phyloP scores from a whole-genome alignment of 2,797 vertebrate genomes.

The Pelobates cultripes region DNA sequence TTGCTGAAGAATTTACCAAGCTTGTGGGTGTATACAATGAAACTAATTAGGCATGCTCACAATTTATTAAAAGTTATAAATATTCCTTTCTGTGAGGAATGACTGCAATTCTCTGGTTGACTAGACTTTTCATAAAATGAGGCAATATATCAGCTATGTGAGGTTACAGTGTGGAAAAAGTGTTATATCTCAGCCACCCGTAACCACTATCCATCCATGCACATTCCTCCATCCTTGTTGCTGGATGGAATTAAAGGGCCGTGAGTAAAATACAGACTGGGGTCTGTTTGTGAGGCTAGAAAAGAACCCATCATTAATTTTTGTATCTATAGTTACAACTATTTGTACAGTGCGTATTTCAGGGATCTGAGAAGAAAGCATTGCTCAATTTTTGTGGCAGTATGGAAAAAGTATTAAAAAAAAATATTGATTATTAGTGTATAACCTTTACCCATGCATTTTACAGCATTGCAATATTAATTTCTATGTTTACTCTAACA shows the following conservation, averaged over 20 bases:
- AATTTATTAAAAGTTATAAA: constrained; percentile 74
- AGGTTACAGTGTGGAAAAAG: constrained; percentile 56
- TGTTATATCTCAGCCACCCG: constrained; percentile 48
- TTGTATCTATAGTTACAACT: not conserved
- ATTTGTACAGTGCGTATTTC: not conserved
- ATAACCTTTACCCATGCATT: too few species aligned
- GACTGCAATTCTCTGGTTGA: constrained; percentile 63
- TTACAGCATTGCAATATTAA: too few species aligned
- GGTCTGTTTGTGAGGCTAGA: not conserved
- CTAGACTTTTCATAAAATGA: constrained; percentile 58
- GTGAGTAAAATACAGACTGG: not conserved
- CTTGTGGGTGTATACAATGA: constrained; percentile 60
- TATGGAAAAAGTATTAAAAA: too few species aligned
- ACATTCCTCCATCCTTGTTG: constrained; percentile 15
- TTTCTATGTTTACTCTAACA: too few species aligned
- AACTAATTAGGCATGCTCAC: constrained; percentile 68
- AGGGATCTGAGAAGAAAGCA: not conserved
- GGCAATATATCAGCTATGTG: constrained; percentile 59
- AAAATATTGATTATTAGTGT: too few species aligned
- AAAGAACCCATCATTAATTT: not conserved
- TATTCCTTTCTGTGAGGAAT: constrained; percentile 60
- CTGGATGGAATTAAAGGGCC: not conserved
- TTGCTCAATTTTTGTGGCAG: too few species aligned
- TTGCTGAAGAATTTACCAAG: constrained; percentile 42
- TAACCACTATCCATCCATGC: constrained; percentile 25